Conservation (phyloP, 2,888 invertebrate species). For the Dichetophora obliterata region DNA sequence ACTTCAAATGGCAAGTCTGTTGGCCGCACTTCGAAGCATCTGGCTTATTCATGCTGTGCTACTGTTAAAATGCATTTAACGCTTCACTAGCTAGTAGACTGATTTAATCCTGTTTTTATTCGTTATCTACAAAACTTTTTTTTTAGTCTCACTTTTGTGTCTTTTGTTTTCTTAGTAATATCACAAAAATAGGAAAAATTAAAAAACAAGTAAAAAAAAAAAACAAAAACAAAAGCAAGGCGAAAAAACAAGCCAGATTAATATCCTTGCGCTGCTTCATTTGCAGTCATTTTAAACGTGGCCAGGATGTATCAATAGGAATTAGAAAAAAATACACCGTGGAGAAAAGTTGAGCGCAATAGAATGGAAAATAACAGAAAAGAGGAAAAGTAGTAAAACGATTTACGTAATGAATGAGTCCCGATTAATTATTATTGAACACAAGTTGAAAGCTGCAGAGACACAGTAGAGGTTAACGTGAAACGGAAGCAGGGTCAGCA, state of each 20-base stretch:
- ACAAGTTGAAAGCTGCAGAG: slow-evolving; percentile 34
- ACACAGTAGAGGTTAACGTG: no score
- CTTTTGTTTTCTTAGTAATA: background rate
- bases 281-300: slow-evolving; percentile 32
- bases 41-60: background rate
- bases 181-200: background rate
- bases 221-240: background rate
- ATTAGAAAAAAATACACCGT: background rate
- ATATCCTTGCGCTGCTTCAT: slow-evolving; percentile 37
- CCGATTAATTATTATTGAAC: slow-evolving; percentile 54
- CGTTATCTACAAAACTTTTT: background rate
- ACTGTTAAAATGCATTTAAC: slow-evolving; percentile 60
- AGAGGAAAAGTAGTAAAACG: slow-evolving; percentile 37
- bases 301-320: slow-evolving; percentile 29
- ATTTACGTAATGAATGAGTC: slow-evolving; percentile 52
- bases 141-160: background rate
- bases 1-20: no score
- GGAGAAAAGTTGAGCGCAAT: background rate
- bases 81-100: slow-evolving; percentile 62
- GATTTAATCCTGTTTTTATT: slow-evolving; percentile 63
- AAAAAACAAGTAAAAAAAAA: background rate
- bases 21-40: no score
- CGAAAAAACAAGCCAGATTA: slow-evolving; percentile 15
- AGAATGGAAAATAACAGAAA: background rate
- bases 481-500: background rate